A percentile compares a stretch with the other conserved stretches of the same genome.
phyloP scores from a whole-genome alignment of 2,888 invertebrate genomes.

The Brenthis ino region DNA sequence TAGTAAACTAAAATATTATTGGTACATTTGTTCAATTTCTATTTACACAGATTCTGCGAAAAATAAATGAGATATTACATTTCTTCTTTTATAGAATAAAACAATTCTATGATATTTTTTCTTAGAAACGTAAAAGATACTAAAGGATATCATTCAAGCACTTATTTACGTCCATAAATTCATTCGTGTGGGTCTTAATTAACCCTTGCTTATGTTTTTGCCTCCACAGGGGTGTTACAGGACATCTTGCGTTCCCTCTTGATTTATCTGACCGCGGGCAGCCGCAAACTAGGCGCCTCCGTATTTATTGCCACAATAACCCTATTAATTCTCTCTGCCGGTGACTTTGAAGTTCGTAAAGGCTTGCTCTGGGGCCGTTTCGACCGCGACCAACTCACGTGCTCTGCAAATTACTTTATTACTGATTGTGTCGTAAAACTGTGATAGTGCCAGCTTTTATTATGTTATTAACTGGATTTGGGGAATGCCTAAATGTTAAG shows the following conservation, averaged over 20 bases:
- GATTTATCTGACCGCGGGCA: constrained; percentile 75
- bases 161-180: constrained; percentile 5
- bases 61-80: too few relatives aligned
- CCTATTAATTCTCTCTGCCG: constrained; percentile 73
- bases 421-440: constrained; percentile 33
- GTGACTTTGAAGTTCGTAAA: constrained; percentile 66
- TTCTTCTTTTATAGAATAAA: too few relatives aligned
- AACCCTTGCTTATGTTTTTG: constrained; percentile 34
- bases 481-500: constrained; percentile 23
- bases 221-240: constrained; percentile 43
- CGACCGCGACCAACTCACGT: constrained; percentile 40
- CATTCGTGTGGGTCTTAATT: constrained; percentile 23
- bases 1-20: background rate
- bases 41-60: too few relatives aligned
- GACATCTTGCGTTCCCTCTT: constrained; percentile 72
- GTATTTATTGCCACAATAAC: constrained; percentile 81
- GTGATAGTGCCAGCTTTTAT: constrained; percentile 23
- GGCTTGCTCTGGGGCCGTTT: constrained; percentile 38
- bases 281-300: constrained; percentile 73
- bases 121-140: too few relatives aligned
- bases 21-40: too few relatives aligned
- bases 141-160: background rate
- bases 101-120: too few relatives aligned
- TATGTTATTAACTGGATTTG: constrained; percentile 26
- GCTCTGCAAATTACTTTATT: constrained; percentile 42